Percentiles rank a stretch among this genome's conserved stretches.
Evolutionary conservation across 1,140 invertebrate species (phyloP).

Genomic region (Conopomorpha cramerella): DNA sequence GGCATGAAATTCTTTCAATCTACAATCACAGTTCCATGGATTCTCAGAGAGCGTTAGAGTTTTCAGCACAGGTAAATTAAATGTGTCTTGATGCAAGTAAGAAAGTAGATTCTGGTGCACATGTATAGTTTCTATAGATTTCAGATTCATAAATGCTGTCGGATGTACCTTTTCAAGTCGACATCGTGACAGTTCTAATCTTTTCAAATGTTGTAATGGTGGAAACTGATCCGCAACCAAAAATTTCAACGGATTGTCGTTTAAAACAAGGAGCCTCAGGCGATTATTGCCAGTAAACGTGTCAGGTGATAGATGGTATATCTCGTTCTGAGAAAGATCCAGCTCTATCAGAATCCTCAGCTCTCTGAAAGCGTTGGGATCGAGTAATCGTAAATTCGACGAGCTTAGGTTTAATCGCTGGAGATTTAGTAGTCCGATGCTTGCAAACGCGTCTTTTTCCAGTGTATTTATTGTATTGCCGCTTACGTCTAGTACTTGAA

Average conservation of each 20-base stretch:
- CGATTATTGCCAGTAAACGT: conserved; percentile 78
- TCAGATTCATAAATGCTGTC: conserved; percentile 60
- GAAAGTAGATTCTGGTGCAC: conserved; percentile 41
- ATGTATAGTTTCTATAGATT: conserved; percentile 39
- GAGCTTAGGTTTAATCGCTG: conserved; percentile 80
- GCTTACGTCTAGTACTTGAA: conserved; percentile 83
- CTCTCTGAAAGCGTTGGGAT: conserved; percentile 82
- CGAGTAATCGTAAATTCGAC: conserved; percentile 72
- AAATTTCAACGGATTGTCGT: conserved; percentile 71
- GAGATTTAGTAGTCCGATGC: conserved; percentile 77
- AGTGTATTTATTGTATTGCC: conserved; percentile 76
- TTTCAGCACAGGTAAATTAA: conserved; percentile 64
- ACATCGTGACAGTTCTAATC: conserved; percentile 78
- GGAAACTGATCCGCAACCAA: conserved; percentile 74
- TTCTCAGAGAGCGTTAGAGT: conserved; percentile 81
- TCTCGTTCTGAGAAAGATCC: conserved; percentile 78
- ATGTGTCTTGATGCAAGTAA: conserved; percentile 38
- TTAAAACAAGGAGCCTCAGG: conserved; percentile 71
- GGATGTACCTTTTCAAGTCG: conserved; percentile 71
- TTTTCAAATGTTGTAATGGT: conserved; percentile 70
- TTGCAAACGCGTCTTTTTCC: conserved; percentile 77
- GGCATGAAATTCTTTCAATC: conserved; percentile 75
- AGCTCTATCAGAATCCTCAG: conserved; percentile 86
- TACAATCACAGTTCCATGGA: conserved; percentile 88
- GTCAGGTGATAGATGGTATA: conserved; percentile 68